Percentiles rank a stretch among this genome's conserved stretches.
Evolutionary conservation across 2,113 vertebrate species (phyloP).

Genomic region (Melanocharis versteri): DNA sequence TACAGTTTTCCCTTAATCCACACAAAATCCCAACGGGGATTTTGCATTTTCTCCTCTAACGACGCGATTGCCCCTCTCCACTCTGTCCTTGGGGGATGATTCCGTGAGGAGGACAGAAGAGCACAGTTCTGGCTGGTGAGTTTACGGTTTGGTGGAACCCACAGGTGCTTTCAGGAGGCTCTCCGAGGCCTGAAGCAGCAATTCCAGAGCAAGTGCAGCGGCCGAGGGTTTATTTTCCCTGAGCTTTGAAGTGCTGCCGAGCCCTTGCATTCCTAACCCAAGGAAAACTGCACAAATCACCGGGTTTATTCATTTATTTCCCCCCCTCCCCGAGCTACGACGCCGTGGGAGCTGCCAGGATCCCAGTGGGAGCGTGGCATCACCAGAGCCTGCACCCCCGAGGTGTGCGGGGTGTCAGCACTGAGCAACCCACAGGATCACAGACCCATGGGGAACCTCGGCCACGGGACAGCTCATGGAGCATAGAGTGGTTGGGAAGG

Average conservation of each 20-base stretch:
- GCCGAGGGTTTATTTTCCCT: background rate
- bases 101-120: background rate
- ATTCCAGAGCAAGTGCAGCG: background rate
- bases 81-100: background rate
- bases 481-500: background rate
- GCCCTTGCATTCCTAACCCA: background rate
- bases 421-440: fast-evolving
- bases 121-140: background rate
- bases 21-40: background rate
- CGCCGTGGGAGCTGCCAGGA: background rate
- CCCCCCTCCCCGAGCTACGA: fast-evolving
- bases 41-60: background rate
- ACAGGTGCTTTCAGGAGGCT: background rate
- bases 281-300: background rate
- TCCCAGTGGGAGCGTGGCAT: background rate
- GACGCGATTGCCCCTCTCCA: fast-evolving
- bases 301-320: background rate
- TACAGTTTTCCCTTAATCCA: background rate
- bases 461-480: background rate
- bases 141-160: background rate
- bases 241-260: background rate
- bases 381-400: too few relatives aligned
- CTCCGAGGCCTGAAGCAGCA: background rate
- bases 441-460: background rate
- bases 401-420: background rate